These are phyloP conservation scores for Papilio aristodemus DNA, from an alignment of 1,140 invertebrate species.

Conservation along the genomic window DNA sequence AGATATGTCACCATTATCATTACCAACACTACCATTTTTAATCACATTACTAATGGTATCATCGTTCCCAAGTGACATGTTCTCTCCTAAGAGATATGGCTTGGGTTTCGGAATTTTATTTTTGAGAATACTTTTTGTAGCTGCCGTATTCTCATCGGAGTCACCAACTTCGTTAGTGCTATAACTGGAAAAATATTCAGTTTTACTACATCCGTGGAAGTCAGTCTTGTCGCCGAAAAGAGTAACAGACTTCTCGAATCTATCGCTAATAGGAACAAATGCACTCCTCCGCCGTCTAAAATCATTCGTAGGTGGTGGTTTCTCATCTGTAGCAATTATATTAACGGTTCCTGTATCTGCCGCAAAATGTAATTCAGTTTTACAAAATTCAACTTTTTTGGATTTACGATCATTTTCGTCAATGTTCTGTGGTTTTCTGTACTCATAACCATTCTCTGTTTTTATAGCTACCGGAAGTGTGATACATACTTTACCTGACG, in stretches of 20 bases:
- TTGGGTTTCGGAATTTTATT: slow-evolving; percentile 86
- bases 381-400: slow-evolving; percentile 91
- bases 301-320: slow-evolving; percentile 89
- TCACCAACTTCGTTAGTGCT: slow-evolving; percentile 51
- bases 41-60: slow-evolving; percentile 39
- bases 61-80: slow-evolving; percentile 74
- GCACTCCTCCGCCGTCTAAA: slow-evolving; percentile 84
- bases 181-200: slow-evolving; percentile 38
- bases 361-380: slow-evolving; percentile 92
- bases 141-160: slow-evolving; percentile 78
- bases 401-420: slow-evolving; percentile 76
- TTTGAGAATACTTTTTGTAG: slow-evolving; percentile 85
- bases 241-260: slow-evolving; percentile 68
- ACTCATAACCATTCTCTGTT: slow-evolving; percentile 48
- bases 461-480: slow-evolving; percentile 72
- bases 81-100: slow-evolving; percentile 85
- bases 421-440: slow-evolving; percentile 40
- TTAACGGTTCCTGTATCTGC: slow-evolving; percentile 91
- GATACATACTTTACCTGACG: slow-evolving; percentile 69
- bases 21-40: slow-evolving; percentile 38
- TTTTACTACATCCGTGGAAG: slow-evolving; percentile 37
- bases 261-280: slow-evolving; percentile 70
- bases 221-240: slow-evolving; percentile 66
- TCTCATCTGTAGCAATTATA: slow-evolving; percentile 92
- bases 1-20: slow-evolving; percentile 36